These are phyloP conservation scores for Rhagium mordax DNA, from an alignment of 2,888 invertebrate species.

Conservation along the genomic window DNA sequence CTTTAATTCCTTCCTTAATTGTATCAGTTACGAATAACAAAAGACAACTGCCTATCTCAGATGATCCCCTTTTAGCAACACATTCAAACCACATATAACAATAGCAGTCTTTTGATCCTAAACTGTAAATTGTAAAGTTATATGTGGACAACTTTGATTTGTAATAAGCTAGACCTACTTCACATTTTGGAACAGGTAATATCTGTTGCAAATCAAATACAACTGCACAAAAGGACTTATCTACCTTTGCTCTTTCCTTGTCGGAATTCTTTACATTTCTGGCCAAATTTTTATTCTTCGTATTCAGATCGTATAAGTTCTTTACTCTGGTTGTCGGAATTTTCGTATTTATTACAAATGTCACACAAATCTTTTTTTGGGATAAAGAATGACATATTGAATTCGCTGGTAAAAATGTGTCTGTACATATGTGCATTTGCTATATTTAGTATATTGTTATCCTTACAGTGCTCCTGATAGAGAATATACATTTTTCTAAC, in stretches of 20 bases:
- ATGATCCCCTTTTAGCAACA: not conserved
- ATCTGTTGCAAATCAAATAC: slow-evolving; percentile 36
- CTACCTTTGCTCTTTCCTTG: slow-evolving; percentile 14
- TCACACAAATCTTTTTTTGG: slow-evolving; percentile 48
- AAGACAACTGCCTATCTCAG: slow-evolving; percentile 22
- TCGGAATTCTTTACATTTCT: slow-evolving; percentile 49
- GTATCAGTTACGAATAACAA: not conserved
- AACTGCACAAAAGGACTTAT: slow-evolving; percentile 31
- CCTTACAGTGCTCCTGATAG: slow-evolving; percentile 24
- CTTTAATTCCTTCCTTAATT: slow-evolving; percentile 12
- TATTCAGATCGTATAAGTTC: slow-evolving; percentile 40
- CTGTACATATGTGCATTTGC: slow-evolving; percentile 41
- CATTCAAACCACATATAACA: slow-evolving; percentile 21
- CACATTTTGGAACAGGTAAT: slow-evolving; percentile 34
- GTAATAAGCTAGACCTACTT: slow-evolving; percentile 41
- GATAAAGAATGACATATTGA: slow-evolving; percentile 55
- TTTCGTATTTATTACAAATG: not conserved
- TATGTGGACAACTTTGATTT: slow-evolving; percentile 31
- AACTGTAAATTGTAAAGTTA: slow-evolving; percentile 13
- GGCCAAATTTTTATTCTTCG: slow-evolving; percentile 49
- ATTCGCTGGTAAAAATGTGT: slow-evolving; percentile 53
- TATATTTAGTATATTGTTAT: slow-evolving; percentile 28
- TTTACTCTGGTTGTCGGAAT: not conserved
- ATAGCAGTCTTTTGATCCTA: not conserved
- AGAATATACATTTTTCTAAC: slow-evolving; percentile 22